Evolutionary conservation across 2,888 invertebrate species (phyloP).

Genomic region (Agonopterix alstromeriana): DNA sequence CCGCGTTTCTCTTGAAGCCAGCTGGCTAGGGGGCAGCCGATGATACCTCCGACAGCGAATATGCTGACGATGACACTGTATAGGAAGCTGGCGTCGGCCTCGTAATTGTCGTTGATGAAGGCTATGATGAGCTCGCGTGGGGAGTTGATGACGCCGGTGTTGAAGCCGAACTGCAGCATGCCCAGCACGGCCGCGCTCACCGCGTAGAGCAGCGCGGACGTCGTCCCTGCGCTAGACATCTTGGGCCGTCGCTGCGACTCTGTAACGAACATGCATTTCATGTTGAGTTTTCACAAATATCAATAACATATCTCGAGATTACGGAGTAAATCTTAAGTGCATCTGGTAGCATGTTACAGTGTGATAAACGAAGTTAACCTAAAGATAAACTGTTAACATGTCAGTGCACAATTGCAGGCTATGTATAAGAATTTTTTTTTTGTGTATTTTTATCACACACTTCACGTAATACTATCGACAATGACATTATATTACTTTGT

Average conservation of each 20-base stretch:
- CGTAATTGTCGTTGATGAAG: constrained; percentile 77
- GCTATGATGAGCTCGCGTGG: constrained; percentile 79
- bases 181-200: constrained; percentile 81
- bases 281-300: too few species aligned
- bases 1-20: constrained; percentile 83
- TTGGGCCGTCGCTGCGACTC: constrained; percentile 31
- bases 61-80: constrained; percentile 84
- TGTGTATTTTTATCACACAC: too few species aligned
- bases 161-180: constrained; percentile 84
- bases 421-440: too few species aligned
- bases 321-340: too few species aligned
- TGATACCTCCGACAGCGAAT: constrained; percentile 87
- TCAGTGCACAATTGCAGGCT: too few species aligned
- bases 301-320: too few species aligned
- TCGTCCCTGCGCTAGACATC: constrained; percentile 68
- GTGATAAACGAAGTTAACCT: too few species aligned
- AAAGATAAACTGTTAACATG: too few species aligned
- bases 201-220: constrained; percentile 79
- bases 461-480: too few species aligned
- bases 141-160: constrained; percentile 83
- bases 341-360: too few species aligned
- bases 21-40: constrained; percentile 86
- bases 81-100: constrained; percentile 64
- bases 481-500: too few species aligned
- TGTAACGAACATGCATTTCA: constrained; percentile 24